These are phyloP conservation scores for Torymus tubicola DNA, from an alignment of 2,888 invertebrate species.

Conservation along the genomic window DNA sequence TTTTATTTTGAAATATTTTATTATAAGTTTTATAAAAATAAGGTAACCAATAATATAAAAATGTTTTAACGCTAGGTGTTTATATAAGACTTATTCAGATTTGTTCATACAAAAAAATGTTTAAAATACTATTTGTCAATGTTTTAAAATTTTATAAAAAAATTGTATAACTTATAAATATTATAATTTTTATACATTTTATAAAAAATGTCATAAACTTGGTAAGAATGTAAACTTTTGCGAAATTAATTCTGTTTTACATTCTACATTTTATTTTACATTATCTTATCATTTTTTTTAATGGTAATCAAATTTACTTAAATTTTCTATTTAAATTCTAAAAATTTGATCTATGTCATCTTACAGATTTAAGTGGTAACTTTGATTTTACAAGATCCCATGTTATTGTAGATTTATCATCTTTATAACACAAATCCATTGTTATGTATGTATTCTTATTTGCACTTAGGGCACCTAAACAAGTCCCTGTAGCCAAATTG, in stretches of 20 bases:
- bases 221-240: not conserved
- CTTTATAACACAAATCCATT: constrained; percentile 81
- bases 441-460: constrained; percentile 77
- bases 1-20: no score
- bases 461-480: constrained; percentile 81
- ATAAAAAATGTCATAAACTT: not conserved
- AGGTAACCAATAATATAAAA: no score
- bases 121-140: no score
- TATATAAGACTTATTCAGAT: no score
- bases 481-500: constrained; percentile 91
- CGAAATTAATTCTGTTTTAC: no score
- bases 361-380: constrained; percentile 54
- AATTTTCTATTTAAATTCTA: not conserved
- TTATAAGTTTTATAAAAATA: no score
- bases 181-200: not conserved
- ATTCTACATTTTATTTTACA: no score
- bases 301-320: not conserved
- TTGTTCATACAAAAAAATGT: no score
- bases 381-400: constrained; percentile 79
- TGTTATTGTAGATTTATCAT: constrained; percentile 74
- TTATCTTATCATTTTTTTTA: no score
- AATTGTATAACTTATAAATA: not conserved
- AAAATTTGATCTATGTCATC: constrained; percentile 16
- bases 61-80: no score
- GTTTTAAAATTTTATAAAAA: no score